Base-by-base conservation (phyloP, 2,888 invertebrate species). In the Parnassius orleans region DNA sequence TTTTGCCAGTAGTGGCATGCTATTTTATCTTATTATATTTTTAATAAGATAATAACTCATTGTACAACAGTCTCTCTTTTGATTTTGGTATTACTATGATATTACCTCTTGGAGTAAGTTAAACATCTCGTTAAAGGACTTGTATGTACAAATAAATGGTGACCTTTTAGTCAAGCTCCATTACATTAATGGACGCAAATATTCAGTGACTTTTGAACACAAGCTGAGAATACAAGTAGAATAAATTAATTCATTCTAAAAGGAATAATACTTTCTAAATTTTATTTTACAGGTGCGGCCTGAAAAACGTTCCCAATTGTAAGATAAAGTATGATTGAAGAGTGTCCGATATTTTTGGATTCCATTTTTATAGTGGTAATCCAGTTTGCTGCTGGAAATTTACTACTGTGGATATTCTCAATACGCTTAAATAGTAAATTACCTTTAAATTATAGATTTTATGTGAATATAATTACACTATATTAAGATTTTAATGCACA, bases 301-400 rank as follows among this genome's bases (percentile, higher is more conserved):
- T 44, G 83, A 84, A 84, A 79, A 69, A 68, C 86, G 88, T 77
- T 74, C 86, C 85, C 86, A 85, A 71, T 71, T 84, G 67, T 87
- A 84, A 66, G 71, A 66, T 66, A 68, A 66, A 69, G 68, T 52
- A 68, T 68, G 67, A 57, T 66, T 65, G 72, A 72, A 77, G 70
- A 80, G 67, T 73, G 75, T 77, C 79, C 76, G 77, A 82, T 90
- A 90, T 90, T 90, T 90, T 90, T 90, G 84, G 87, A 90, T 69
- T 69, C 69, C 74, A 78, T 83, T 14, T 87, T 88, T 83, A 72
- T 81, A 82, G 74, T 73, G 68, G 73, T 67, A 70, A 70, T 71
- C 59, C 71, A 67, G 47, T 84, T 79, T 80, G 82, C 81, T 84
- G 79, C 68, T 78, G 81, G 80, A 81, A 78, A 79, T 78, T 71